These are phyloP conservation scores for Pipra filicauda DNA, from an alignment of 2,113 vertebrate genomes.

Conservation along the genomic window DNA sequence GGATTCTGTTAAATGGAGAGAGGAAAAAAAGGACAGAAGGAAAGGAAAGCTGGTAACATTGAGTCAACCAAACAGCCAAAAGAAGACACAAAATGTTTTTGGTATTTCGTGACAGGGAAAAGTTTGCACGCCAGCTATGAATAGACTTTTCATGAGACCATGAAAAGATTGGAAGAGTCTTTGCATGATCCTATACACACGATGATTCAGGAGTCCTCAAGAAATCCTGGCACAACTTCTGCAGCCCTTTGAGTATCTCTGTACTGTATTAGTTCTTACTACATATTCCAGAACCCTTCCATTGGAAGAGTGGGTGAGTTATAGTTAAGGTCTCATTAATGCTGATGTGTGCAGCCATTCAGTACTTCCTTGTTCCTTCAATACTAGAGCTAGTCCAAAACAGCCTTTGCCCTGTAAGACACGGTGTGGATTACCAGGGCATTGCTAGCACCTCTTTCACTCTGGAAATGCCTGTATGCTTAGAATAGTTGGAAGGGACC, in stretches of 20 bases:
- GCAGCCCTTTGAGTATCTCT: background rate
- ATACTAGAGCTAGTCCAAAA: background rate
- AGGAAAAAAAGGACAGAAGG: rapidly evolving
- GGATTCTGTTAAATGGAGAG: background rate
- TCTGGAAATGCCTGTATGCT: background rate
- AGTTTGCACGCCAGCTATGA: background rate
- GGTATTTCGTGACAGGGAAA: background rate
- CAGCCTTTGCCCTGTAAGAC: background rate
- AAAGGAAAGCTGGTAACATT: background rate
- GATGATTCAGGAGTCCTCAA: background rate
- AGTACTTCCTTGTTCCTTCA: background rate
- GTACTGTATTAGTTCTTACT: background rate
- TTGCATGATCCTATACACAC: background rate
- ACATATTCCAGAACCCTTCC: background rate
- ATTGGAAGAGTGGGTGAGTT: background rate
- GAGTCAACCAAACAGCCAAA: background rate
- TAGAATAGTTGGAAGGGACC: background rate
- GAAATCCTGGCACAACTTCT: background rate
- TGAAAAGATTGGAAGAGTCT: background rate
- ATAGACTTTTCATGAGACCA: background rate
- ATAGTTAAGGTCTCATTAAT: background rate
- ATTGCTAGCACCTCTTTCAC: background rate
- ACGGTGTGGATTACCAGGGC: background rate
- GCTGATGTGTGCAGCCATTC: background rate
- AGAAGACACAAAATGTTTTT: background rate